Evolutionary conservation across 2,888 invertebrate species (phyloP), one percentile per base, ranked within the genome.

Genomic region (Synanthedon formicaeformis): DNA sequence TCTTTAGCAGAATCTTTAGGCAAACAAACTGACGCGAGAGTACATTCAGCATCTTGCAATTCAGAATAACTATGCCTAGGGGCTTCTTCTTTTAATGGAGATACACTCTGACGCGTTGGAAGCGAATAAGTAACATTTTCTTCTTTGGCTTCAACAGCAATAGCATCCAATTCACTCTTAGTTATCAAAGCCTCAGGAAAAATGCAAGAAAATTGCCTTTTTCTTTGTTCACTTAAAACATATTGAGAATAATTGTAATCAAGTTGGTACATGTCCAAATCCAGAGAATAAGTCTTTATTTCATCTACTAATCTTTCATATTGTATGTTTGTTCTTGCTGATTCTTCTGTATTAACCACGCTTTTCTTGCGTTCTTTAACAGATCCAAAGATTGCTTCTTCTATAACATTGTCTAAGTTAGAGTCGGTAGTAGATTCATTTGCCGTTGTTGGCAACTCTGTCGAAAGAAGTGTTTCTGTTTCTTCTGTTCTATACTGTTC

Each of bases 301-400:
- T 85, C 84, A 52, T 81, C 76, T 23, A 73, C 58, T 14, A 87
- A 64, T 55, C 71, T 75, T 58, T 71, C 62, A 54, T 82, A 85
- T 4, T 82, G 78, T 57, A 81, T 71, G 16, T 64, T 18, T 52
- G 49, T 40, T 49, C 14, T 51, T 27, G 40, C 51, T 13, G 40
- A n/a, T 45, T 34, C 52, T 53, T 51, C 49, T 45, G 57, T 58
- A 57, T 69, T 40, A 62, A 67, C 13, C 13, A 63, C 60, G 40
- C 54, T 16, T 63, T 64, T 74, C 55, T 75, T 88, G 49, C 91
- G 78, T 61, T 89, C 81, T 79, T 91, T 89, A 11, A 91, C 89
- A 10, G 91, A 91, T 49, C 91, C 91, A 67, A 91, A 91, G 58
- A 91, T 89, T 2, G 84, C 89, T 74, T 89, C 86, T 72, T 91